Percentiles rank a stretch among this genome's conserved stretches.
Evolutionary conservation across 2,797 vertebrate species (phyloP).

Genomic region (Gorsachius magnificus): DNA sequence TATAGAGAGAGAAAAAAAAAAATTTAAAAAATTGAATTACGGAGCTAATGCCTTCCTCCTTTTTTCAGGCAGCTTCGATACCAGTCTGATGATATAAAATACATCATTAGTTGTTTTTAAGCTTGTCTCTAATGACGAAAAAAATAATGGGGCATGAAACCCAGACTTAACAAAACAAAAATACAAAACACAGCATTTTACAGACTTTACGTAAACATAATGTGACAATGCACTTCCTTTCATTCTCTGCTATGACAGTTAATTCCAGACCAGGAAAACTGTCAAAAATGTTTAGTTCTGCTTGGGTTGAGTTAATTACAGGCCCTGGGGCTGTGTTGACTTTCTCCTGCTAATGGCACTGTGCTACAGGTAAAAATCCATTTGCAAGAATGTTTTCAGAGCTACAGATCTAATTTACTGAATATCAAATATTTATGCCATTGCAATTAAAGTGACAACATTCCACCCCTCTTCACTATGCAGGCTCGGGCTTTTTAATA

Average conservation of each 20-base stretch:
- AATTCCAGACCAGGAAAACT: constrained; percentile 95
- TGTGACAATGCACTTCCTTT: constrained; percentile 94
- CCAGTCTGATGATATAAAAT: constrained; percentile 65
- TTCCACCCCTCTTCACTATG: constrained; percentile 59
- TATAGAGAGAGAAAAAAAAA: constrained; percentile 40
- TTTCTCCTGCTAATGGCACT: constrained; percentile 90
- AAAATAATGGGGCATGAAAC: constrained; percentile 79
- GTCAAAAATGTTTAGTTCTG: constrained; percentile 99
- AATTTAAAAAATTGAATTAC: constrained; percentile 64
- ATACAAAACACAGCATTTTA: constrained; percentile 75
- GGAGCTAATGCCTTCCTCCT: constrained; percentile 61
- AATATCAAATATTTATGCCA: constrained; percentile 94
- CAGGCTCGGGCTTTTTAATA: constrained; percentile 63
- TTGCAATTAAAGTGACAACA: constrained; percentile 86
- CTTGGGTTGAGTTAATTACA: constrained; percentile 97
- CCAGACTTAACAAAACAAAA: constrained; percentile 74
- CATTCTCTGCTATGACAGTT: constrained; percentile 94
- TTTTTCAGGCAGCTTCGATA: constrained; percentile 49
- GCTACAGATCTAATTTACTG: constrained; percentile 93
- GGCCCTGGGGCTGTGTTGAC: constrained; percentile 87
- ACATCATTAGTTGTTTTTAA: constrained; percentile 83
- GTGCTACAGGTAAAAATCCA: constrained; percentile 94
- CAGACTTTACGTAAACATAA: constrained; percentile 84
- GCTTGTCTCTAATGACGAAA: constrained; percentile 85
- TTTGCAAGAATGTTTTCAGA: constrained; percentile 91